Percentiles rank a stretch among this genome's conserved stretches.
Conservation (phyloP, 1,140 invertebrate genomes). For the Diuraphis noxia region DNA sequence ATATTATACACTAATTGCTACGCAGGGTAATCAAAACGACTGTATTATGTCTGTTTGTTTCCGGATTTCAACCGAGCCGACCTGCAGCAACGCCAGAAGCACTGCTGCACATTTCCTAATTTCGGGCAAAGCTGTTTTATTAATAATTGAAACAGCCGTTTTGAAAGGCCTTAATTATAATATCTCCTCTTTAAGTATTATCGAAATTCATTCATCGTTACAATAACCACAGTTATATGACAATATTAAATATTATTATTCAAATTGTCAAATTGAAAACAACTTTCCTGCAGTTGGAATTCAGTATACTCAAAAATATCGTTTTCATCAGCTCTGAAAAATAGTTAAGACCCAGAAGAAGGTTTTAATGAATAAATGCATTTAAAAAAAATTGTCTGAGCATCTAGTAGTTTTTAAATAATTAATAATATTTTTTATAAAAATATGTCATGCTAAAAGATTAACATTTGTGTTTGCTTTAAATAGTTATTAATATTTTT, state of each 20-base stretch:
- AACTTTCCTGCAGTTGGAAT: neutral
- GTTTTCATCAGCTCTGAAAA: neutral
- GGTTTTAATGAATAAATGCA: neutral
- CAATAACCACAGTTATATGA: no score
- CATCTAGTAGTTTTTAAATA: neutral
- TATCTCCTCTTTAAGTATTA: fast-evolving
- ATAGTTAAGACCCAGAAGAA: no score
- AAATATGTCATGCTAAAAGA: neutral
- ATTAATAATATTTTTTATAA: neutral
- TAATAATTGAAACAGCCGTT: neutral
- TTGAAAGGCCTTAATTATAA: neutral
- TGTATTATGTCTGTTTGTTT: neutral
- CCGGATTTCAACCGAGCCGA: neutral
- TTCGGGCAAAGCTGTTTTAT: neutral
- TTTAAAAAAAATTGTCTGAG: neutral
- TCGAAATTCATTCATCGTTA: neutral
- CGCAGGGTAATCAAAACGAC: neutral
- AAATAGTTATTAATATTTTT: no score
- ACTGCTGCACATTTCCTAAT: neutral
- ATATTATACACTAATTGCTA: neutral
- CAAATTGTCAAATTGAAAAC: no score
- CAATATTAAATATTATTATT: no score
- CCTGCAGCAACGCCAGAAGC: neutral
- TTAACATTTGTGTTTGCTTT: neutral
- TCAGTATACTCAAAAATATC: neutral